A percentile compares a stretch with the other conserved stretches of the same genome.
Conservation (phyloP, 2,888 invertebrate genomes). For the Venustoraphidia nigricollis region DNA sequence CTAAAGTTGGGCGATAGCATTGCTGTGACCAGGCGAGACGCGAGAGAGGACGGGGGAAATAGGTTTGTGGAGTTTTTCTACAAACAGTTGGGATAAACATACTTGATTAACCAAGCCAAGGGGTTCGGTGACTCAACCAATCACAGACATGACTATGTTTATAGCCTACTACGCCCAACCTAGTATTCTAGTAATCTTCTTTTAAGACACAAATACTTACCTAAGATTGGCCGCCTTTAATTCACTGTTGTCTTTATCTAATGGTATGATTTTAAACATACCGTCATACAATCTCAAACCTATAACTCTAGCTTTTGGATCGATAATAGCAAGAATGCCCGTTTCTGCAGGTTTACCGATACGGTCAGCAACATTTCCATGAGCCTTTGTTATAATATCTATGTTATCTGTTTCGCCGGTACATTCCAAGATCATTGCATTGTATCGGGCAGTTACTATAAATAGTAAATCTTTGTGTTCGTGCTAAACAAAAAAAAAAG, state of each 20-base stretch:
- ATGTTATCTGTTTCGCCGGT: slow-evolving; percentile 57
- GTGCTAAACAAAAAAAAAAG: slow-evolving; percentile 39
- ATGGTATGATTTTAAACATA: slow-evolving; percentile 89
- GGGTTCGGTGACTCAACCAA: too few species aligned
- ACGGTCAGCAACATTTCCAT: slow-evolving; percentile 89
- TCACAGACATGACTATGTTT: too few species aligned
- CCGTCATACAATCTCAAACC: slow-evolving; percentile 93
- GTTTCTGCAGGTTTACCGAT: slow-evolving; percentile 93
- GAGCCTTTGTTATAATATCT: slow-evolving; percentile 88
- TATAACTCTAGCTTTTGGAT: slow-evolving; percentile 89
- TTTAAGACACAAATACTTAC: slow-evolving; percentile 22
- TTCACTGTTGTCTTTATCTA: slow-evolving; percentile 87
- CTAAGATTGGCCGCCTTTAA: slow-evolving; percentile 76
- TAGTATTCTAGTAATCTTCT: too few species aligned
- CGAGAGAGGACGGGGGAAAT: too few species aligned
- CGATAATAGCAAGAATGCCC: slow-evolving; percentile 89
- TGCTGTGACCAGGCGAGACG: too few species aligned
- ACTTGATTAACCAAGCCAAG: too few species aligned
- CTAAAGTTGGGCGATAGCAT: too few species aligned
- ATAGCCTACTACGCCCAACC: too few species aligned
- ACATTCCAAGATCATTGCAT: slow-evolving; percentile 96
- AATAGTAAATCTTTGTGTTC: slow-evolving; percentile 87
- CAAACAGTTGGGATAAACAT: too few species aligned
- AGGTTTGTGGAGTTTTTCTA: too few species aligned
- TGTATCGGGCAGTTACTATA: slow-evolving; percentile 83